phyloP scores from a whole-genome alignment of 2,113 vertebrate genomes.

The Periophthalmodon schlosseri region DNA sequence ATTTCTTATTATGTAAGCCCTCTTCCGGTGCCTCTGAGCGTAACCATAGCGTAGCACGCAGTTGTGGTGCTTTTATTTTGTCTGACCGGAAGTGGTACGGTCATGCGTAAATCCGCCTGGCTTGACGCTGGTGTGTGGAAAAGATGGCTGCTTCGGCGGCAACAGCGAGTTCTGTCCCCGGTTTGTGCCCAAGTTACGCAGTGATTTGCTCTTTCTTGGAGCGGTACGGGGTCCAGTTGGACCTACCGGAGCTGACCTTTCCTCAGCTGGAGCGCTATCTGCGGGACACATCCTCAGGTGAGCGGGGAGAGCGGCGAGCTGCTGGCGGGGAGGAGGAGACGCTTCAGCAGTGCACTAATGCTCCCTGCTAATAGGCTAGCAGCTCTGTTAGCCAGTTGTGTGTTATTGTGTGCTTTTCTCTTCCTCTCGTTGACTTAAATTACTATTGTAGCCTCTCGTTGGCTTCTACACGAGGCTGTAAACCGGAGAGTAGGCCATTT shows the following conservation, averaged over 20 bases:
- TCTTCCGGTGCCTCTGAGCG: neutral
- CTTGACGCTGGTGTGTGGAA: conserved; percentile 74
- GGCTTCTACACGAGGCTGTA: conserved; percentile 6
- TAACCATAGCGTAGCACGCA: no score
- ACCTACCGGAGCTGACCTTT: conserved; percentile 90
- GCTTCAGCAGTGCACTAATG: conserved; percentile 61
- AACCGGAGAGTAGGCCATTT: neutral
- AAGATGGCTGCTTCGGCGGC: conserved; percentile 85
- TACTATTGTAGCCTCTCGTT: neutral
- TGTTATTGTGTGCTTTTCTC: conserved; percentile 79
- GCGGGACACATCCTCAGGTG: conserved; percentile 86
- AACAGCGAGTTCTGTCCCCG: conserved; percentile 79
- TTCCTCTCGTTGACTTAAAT: conserved; percentile 34
- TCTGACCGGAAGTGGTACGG: conserved; percentile 37
- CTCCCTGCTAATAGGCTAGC: conserved; percentile 62
- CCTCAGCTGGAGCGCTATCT: conserved; percentile 92
- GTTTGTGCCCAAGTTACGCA: conserved; percentile 91
- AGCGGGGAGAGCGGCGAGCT: conserved; percentile 1
- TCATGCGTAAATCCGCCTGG: conserved; percentile 10
- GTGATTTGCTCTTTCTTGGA: conserved; percentile 95
- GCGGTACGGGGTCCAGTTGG: conserved; percentile 87
- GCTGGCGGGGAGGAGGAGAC: conserved; percentile 48
- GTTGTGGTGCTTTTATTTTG: conserved; percentile 48
- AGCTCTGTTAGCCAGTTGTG: conserved; percentile 61
- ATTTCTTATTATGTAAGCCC: neutral